A percentile compares a stretch with the other conserved stretches of the same genome.
Evolutionary conservation across 2,888 invertebrate genomes (phyloP).

Genomic region (Sinhomidia bicolor): DNA sequence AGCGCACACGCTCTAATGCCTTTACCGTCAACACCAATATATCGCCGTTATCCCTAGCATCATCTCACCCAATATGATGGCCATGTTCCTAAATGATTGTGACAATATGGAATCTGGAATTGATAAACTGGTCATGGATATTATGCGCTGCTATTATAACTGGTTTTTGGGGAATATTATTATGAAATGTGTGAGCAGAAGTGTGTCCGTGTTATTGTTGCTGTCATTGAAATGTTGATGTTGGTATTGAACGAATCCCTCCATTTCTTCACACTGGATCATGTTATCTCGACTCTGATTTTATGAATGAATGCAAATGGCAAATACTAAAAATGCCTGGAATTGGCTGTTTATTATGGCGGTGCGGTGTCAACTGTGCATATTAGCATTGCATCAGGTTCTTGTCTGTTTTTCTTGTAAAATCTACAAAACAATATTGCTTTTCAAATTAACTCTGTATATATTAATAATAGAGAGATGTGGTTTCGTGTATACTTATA

Average conservation of each 20-base stretch:
- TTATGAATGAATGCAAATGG: not conserved
- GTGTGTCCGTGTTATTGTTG: slow-evolving; percentile 13
- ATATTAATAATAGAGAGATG: too few species aligned
- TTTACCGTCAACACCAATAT: not conserved
- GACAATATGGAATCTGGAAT: slow-evolving; percentile 79
- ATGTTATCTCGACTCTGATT: too few species aligned
- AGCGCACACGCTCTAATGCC: slow-evolving; percentile 70
- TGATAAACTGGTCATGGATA: slow-evolving; percentile 77
- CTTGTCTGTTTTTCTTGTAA: not conserved
- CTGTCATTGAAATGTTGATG: not conserved
- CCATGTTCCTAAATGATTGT: slow-evolving; percentile 3
- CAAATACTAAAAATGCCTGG: too few species aligned
- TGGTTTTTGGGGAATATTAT: not conserved
- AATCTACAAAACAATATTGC: slow-evolving; percentile 25
- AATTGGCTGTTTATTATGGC: too few species aligned
- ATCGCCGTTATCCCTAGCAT: not conserved
- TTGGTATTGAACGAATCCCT: not conserved
- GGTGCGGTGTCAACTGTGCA: not conserved
- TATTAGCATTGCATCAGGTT: not conserved
- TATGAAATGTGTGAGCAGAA: not conserved
- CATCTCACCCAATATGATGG: slow-evolving; percentile 48
- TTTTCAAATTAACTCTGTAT: slow-evolving; percentile 32
- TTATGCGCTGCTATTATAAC: slow-evolving; percentile 61
- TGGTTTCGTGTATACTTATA: too few species aligned
- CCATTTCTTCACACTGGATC: too few species aligned